Percentiles rank a stretch among this genome's conserved stretches.
Evolutionary conservation across 2,888 invertebrate species (phyloP).

Genomic region (Willowsia nigromaculata): DNA sequence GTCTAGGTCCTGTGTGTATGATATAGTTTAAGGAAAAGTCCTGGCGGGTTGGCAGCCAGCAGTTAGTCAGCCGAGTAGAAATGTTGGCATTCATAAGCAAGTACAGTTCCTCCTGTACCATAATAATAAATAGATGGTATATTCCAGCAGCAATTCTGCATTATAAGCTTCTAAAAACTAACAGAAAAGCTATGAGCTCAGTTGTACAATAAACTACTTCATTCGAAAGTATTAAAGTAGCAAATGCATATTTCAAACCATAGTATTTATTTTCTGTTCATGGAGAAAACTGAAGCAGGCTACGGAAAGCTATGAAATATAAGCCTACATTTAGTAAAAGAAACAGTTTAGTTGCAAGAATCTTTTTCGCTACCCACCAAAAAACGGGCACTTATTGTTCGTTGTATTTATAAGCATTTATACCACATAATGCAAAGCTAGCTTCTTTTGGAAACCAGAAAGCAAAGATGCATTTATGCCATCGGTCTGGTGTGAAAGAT

Average conservation of each 20-base stretch:
- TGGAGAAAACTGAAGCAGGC: too few species aligned
- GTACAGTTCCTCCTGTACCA: neutral
- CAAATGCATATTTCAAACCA: neutral
- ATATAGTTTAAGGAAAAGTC: slow-evolving; percentile 7
- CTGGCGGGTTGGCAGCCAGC: slow-evolving; percentile 35
- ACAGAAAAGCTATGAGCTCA: neutral
- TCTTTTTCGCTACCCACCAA: too few species aligned
- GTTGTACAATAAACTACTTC: neutral
- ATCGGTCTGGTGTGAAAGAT: slow-evolving; percentile 45
- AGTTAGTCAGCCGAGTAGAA: slow-evolving; percentile 53
- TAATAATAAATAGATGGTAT: neutral
- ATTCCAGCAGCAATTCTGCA: neutral
- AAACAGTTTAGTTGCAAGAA: too few species aligned
- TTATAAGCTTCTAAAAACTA: neutral
- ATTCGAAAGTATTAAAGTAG: neutral
- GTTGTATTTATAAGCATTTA: neutral
- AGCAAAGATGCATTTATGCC: neutral
- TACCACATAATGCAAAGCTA: neutral
- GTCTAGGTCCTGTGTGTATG: neutral
- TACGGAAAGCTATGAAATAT: too few species aligned
- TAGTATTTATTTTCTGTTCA: too few species aligned
- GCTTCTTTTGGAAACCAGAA: neutral
- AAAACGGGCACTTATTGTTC: neutral
- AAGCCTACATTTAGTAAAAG: too few species aligned
- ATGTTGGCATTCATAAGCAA: slow-evolving; percentile 64